phyloP scores from a whole-genome alignment of 1,140 invertebrate genomes.

The Drosophila pachea region DNA sequence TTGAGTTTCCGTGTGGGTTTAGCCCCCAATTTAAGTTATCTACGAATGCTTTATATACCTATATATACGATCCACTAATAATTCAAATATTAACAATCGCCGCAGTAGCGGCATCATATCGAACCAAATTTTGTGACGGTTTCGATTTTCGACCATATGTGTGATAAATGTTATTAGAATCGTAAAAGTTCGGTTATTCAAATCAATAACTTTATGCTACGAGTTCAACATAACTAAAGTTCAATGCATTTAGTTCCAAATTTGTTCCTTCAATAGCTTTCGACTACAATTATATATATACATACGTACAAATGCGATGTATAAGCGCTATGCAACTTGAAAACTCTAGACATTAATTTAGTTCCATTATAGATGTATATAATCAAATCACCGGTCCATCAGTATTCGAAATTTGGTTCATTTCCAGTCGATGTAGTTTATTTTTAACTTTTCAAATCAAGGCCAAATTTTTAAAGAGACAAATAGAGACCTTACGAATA shows the following conservation, averaged over 20 bases:
- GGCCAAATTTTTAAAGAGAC: slow-evolving; percentile 29
- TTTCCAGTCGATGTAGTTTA: not conserved
- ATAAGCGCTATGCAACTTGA: slow-evolving; percentile 47
- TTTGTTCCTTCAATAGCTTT: slow-evolving; percentile 73
- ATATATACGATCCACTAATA: not conserved
- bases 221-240: slow-evolving; percentile 40
- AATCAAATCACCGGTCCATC: slow-evolving; percentile 16
- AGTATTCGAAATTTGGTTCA: not conserved
- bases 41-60: not conserved
- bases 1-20: not conserved
- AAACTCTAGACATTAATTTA: slow-evolving; percentile 42
- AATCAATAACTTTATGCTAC: slow-evolving; percentile 33
- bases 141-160: slow-evolving; percentile 66
- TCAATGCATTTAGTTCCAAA: slow-evolving; percentile 68
- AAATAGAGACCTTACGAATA: slow-evolving; percentile 1
- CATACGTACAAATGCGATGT: slow-evolving; percentile 8
- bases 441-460: slow-evolving; percentile 1
- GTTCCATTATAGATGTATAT: slow-evolving; percentile 32
- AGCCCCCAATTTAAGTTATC: slow-evolving; percentile 1
- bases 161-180: slow-evolving; percentile 64
- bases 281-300: slow-evolving; percentile 17
- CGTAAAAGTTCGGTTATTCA: slow-evolving; percentile 5
- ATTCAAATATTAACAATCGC: slow-evolving; percentile 9
- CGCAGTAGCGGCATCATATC: slow-evolving; percentile 37
- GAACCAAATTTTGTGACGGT: slow-evolving; percentile 34